These are phyloP conservation scores for Indicator indicator DNA, from an alignment of 2,113 vertebrate genomes.

Conservation along the genomic window DNA sequence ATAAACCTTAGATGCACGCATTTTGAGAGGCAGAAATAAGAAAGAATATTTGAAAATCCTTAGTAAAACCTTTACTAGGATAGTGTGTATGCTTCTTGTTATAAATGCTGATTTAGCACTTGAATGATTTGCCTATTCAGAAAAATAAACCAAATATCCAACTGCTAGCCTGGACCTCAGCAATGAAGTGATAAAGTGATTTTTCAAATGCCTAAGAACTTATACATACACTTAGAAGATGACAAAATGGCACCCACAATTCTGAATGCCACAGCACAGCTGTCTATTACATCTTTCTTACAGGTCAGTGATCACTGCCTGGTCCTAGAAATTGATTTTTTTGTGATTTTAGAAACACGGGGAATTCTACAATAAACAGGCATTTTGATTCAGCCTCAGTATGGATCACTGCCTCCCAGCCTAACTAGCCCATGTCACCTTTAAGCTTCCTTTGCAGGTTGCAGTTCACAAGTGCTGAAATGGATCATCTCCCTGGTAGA, in stretches of 20 bases:
- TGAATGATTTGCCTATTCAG: neutral
- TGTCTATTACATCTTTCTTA: neutral
- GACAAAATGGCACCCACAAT: neutral
- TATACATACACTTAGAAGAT: neutral
- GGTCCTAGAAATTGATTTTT: neutral
- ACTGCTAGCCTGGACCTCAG: neutral
- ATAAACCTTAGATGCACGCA: slow-evolving; percentile 5
- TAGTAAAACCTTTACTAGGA: neutral
- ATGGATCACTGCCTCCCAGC: neutral
- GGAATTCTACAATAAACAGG: neutral
- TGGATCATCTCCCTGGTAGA: neutral
- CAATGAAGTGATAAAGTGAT: neutral
- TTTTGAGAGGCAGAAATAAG: slow-evolving; percentile 14
- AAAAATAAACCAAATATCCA: neutral
- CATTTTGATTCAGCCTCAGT: neutral
- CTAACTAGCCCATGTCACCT: neutral
- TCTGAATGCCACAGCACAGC: neutral
- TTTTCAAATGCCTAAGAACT: neutral
- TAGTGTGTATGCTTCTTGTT: neutral
- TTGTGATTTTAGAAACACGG: neutral
- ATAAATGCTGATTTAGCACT: neutral
- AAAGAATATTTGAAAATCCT: slow-evolving; percentile 32
- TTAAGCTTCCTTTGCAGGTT: neutral
- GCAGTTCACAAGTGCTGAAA: neutral
- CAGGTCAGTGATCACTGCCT: neutral